Evolutionary conservation across 1,140 invertebrate species (phyloP).

Genomic region (Drosophila chauvacae): DNA sequence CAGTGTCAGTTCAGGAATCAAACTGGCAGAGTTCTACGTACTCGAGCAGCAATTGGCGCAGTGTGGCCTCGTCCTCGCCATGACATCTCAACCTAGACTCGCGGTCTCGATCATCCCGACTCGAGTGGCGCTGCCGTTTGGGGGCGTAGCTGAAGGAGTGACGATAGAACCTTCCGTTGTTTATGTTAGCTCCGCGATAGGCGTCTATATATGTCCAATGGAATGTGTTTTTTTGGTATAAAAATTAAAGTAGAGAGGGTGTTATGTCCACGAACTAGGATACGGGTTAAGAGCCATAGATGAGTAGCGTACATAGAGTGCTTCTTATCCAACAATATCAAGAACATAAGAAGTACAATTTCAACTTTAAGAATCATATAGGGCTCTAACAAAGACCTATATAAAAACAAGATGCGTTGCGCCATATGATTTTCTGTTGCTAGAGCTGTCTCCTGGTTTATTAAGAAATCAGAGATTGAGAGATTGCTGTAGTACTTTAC

Average conservation of each 20-base stretch:
- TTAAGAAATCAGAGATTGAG: background rate
- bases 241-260: background rate
- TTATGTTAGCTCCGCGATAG: conserved; percentile 79
- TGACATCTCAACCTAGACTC: conserved; percentile 84
- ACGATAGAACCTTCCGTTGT: conserved; percentile 84
- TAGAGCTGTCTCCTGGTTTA: background rate
- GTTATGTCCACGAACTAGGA: background rate
- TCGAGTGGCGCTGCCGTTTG: conserved; percentile 76
- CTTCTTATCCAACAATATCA: background rate
- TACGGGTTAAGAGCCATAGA: background rate
- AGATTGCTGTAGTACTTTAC: background rate
- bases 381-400: background rate
- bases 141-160: conserved; percentile 84
- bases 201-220: conserved; percentile 49
- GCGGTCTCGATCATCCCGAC: conserved; percentile 80
- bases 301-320: background rate
- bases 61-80: conserved; percentile 84
- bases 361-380: background rate
- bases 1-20: conserved; percentile 1
- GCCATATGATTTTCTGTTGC: background rate
- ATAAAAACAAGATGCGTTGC: background rate
- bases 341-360: background rate
- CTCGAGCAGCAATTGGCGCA: conserved; percentile 85
- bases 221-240: background rate
- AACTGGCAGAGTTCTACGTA: conserved; percentile 60